phyloP scores from a whole-genome alignment of 1,140 invertebrate genomes.

The Tetramorium alpestre region DNA sequence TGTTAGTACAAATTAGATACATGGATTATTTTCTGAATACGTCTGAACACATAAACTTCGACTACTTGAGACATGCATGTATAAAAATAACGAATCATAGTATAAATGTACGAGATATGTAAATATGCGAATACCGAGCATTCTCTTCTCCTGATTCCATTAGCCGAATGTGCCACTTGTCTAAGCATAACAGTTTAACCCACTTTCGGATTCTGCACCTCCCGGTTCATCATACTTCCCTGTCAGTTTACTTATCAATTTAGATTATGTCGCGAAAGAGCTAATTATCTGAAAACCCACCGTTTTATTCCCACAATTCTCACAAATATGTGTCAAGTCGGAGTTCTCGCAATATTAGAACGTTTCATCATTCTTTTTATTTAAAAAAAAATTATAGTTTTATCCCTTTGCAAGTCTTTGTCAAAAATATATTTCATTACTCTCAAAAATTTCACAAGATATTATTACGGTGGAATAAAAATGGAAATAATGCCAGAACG shows the following conservation, averaged over 20 bases:
- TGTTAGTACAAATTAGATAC: not conserved
- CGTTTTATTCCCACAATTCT: not conserved
- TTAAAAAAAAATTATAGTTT: not conserved
- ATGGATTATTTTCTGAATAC: not conserved
- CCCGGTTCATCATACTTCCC: slow-evolving; percentile 76
- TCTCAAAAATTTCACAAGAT: too few relatives aligned
- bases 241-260: slow-evolving; percentile 85
- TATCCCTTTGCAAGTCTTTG: not conserved
- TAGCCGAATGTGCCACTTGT: slow-evolving; percentile 82
- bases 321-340: not conserved
- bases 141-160: slow-evolving; percentile 81
- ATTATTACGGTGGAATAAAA: too few relatives aligned
- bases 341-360: not conserved
- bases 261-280: slow-evolving; percentile 84
- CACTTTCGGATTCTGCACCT: slow-evolving; percentile 78
- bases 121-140: slow-evolving; percentile 35
- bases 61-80: not conserved
- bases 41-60: not conserved
- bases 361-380: not conserved
- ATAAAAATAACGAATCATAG: not conserved
- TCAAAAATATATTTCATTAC: too few relatives aligned
- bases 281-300: slow-evolving; percentile 78
- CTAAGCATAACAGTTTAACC: slow-evolving; percentile 76
- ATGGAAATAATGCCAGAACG: not conserved
- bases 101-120: not conserved